Conservation (phyloP, 2,888 invertebrate genomes). For the Epicampocera succincta region DNA sequence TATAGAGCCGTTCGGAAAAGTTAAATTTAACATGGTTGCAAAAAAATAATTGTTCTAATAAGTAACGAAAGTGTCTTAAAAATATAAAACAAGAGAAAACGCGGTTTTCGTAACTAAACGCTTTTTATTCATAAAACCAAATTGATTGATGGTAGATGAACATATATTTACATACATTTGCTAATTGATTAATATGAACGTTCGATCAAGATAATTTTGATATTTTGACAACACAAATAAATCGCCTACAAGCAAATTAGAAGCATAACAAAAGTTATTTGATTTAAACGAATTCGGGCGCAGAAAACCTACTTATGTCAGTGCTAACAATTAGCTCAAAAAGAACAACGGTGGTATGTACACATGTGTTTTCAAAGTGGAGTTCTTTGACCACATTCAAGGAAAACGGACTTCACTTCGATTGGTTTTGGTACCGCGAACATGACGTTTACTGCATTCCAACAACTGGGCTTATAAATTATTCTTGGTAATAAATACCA, state of each 20-base stretch:
- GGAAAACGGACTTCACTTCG: not conserved
- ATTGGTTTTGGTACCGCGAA: slow-evolving; percentile 12
- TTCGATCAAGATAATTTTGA: slow-evolving; percentile 43
- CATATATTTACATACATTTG: no score
- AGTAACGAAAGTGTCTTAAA: not conserved
- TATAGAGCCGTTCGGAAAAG: slow-evolving; percentile 74
- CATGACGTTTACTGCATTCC: not conserved
- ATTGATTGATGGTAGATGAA: no score
- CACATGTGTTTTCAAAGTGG: not conserved
- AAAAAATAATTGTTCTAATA: not conserved
- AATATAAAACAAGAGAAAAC: not conserved
- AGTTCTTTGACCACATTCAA: slow-evolving; percentile 3
- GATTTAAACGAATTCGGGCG: no score
- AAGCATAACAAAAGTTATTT: not conserved
- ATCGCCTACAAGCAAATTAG: not conserved
- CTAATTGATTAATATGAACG: no score
- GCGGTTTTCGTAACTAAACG: no score
- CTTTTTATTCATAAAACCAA: no score
- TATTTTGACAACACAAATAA: slow-evolving; percentile 22
- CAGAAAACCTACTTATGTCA: no score
- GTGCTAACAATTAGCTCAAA: no score
- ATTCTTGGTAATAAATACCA: slow-evolving; percentile 51
- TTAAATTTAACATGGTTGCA: slow-evolving; percentile 61
- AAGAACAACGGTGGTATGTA: no score
- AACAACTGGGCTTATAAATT: not conserved